Base-by-base conservation (phyloP, 2,797 vertebrate species). In the Arvicola amphibius region DNA sequence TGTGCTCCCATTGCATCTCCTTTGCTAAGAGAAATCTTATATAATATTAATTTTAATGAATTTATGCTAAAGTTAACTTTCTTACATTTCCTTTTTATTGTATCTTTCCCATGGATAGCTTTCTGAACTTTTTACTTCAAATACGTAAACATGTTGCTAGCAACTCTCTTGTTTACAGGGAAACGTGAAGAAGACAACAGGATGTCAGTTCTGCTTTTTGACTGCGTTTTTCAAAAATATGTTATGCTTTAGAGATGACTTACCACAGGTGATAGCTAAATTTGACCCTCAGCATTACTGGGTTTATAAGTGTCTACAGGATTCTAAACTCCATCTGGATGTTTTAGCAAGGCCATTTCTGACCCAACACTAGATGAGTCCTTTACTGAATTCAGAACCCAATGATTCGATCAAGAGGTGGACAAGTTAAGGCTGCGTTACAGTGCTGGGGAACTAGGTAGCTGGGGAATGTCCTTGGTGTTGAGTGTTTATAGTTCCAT, bases 51-150 rank as follows among this genome's bases (percentile, higher is more conserved):
- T 34, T 78, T 73, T 27, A 84, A 61, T 43, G 6, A 85, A 90
- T 1, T 69, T 83, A 40, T 63, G 2, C 23, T 79, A 89, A 91
- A 69, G 6, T 63, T 90, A 43, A 12, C 14, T 85, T 2, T 74
- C n/a, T 56, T 69, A 19, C 9, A 46, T 76, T 76, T 83, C 63
- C 12, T 53, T 46, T 25, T 69, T 16, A 81, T 78, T 71, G 59
- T 5, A 77, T 59, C 88, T 92, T 88, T 90, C 88, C 16, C 4
- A 59, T 67, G 6, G 81, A 93, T n/a, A 77, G 27, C 3, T 46
- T 90, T 71, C n/a, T 27, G 53, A 43, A 65, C 89, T 23, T 89
- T 61, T 95, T 6, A 53, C 74, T 91, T 96, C 17, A 90, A 83
- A 65, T 65, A 48, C 43, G 2, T 53, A 84, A 89, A 46, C 81